A percentile compares a stretch with the other conserved stretches of the same genome.
Evolutionary conservation across 2,888 invertebrate genomes (phyloP).

Genomic region (Cephus sareptanus): DNA sequence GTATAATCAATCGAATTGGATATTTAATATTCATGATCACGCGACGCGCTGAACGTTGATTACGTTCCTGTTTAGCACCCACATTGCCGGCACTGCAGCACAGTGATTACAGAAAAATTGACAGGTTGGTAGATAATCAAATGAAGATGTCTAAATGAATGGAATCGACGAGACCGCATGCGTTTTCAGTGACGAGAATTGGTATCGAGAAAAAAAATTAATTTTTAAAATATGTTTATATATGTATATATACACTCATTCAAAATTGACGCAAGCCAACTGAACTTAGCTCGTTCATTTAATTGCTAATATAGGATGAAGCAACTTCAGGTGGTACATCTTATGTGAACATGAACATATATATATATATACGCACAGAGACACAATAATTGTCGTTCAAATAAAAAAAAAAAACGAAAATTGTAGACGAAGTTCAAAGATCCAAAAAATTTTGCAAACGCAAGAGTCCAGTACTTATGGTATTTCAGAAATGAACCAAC

Average conservation of each 20-base stretch:
- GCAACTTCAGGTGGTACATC: no score
- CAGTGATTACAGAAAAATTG: not conserved
- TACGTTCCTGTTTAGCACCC: not conserved
- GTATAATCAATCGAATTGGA: not conserved
- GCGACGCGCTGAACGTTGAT: not conserved
- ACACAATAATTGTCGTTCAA: not conserved
- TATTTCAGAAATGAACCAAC: not conserved
- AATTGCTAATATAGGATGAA: no score
- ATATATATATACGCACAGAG: not conserved
- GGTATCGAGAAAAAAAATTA: not conserved
- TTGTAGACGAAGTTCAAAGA: not conserved
- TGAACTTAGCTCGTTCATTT: no score
- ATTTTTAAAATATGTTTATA: not conserved
- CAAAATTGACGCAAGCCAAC: no score
- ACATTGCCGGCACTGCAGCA: not conserved
- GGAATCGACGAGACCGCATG: not conserved
- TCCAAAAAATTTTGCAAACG: not conserved
- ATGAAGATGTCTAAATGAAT: not conserved
- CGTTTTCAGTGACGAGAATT: not conserved
- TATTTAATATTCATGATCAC: not conserved
- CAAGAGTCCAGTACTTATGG: not conserved
- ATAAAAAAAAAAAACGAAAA: not conserved
- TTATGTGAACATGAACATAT: no score
- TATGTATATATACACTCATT: not conserved
- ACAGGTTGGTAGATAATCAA: not conserved